A percentile compares a stretch with the other conserved stretches of the same genome.
Evolutionary conservation across 2,113 vertebrate genomes (phyloP).

Genomic region (Neotoma lepida): DNA sequence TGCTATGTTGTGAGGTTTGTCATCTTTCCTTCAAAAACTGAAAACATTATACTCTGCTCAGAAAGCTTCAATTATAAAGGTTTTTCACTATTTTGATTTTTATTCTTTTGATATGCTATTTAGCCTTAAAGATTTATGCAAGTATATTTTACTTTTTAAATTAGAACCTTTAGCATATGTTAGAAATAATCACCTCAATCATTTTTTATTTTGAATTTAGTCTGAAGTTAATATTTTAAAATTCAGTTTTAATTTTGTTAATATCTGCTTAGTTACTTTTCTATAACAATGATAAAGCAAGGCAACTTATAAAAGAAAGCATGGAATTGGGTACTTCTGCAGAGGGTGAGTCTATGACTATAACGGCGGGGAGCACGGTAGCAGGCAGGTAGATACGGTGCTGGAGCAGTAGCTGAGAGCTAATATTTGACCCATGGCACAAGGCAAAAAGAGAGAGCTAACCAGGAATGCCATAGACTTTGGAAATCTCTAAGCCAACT

Average conservation of each 20-base stretch:
- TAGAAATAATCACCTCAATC: neutral
- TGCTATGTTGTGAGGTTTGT: neutral
- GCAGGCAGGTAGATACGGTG: neutral
- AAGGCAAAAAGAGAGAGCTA: neutral
- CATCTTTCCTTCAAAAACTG: conserved; percentile 25
- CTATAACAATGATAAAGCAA: neutral
- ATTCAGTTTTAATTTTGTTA: conserved; percentile 11
- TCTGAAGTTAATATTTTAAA: neutral
- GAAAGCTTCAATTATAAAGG: neutral
- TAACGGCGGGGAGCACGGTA: neutral
- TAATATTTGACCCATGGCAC: neutral
- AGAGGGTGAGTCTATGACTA: neutral
- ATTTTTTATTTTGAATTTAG: neutral
- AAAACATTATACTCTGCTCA: neutral
- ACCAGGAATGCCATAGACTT: neutral
- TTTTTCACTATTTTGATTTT: neutral
- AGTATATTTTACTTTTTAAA: neutral
- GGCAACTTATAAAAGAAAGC: neutral
- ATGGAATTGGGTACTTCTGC: neutral
- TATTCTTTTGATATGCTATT: neutral
- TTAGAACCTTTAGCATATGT: neutral
- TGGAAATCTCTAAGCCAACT: neutral
- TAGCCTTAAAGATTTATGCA: neutral
- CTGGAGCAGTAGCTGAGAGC: neutral
- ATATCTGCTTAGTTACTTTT: neutral